Evolutionary conservation across 2,888 invertebrate genomes (phyloP).

Genomic region (Macrosiphum euphorbiae): DNA sequence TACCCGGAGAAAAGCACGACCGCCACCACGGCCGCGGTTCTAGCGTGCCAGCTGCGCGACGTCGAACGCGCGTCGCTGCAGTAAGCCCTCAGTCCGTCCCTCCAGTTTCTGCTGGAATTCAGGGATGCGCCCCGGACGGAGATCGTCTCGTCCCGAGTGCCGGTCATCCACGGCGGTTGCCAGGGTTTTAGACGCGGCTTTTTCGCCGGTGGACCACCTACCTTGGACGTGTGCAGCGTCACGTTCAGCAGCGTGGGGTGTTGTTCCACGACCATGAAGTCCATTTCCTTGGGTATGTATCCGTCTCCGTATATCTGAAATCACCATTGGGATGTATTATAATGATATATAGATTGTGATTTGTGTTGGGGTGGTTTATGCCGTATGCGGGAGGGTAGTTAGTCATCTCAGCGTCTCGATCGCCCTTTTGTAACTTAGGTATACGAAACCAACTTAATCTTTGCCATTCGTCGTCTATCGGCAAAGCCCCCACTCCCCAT

Average conservation of each 20-base stretch:
- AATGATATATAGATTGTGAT: not conserved
- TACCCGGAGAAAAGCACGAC: not conserved
- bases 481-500: too few relatives aligned
- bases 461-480: not conserved
- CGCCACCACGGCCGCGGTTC: slow-evolving; percentile 4
- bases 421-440: too few relatives aligned
- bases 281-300: slow-evolving; percentile 85
- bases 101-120: slow-evolving; percentile 60
- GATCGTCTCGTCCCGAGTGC: slow-evolving; percentile 19
- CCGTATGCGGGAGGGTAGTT: not conserved
- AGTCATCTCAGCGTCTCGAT: too few relatives aligned
- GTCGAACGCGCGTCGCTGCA: slow-evolving; percentile 17
- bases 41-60: slow-evolving; percentile 45
- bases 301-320: slow-evolving; percentile 86
- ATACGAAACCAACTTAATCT: not conserved
- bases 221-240: slow-evolving; percentile 84
- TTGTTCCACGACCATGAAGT: slow-evolving; percentile 87
- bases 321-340: not conserved
- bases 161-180: slow-evolving; percentile 67
- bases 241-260: slow-evolving; percentile 89
- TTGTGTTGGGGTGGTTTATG: not conserved
- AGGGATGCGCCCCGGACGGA: not conserved
- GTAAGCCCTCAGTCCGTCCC: slow-evolving; percentile 53
- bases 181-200: slow-evolving; percentile 65
- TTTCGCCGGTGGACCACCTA: slow-evolving; percentile 70